These are phyloP conservation scores for Drosophila sp. DNA, from an alignment of 1,140 invertebrate genomes.

Conservation along the genomic window DNA sequence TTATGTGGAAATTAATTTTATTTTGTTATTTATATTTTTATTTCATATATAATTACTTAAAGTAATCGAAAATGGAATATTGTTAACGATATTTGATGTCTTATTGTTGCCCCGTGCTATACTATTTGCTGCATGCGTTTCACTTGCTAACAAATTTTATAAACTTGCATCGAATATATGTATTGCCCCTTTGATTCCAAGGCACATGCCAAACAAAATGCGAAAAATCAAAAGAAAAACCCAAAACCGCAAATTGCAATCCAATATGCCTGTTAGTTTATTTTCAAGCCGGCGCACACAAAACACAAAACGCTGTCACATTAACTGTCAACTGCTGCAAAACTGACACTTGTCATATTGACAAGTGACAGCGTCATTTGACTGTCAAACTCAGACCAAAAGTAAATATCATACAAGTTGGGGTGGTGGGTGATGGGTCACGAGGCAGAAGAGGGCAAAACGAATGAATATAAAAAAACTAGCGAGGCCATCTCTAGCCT, in stretches of 20 bases:
- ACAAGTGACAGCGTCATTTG: conserved; percentile 80
- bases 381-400: conserved; percentile 66
- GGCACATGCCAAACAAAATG: conserved; percentile 7
- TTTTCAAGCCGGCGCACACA: conserved; percentile 63
- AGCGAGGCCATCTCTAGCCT: conserved; percentile 49
- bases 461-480: conserved; percentile 45
- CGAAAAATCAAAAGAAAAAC: conserved; percentile 13
- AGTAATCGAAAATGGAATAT: no score
- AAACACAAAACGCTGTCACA: conserved; percentile 74
- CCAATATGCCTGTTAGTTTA: conserved; percentile 76
- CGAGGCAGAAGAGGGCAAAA: not conserved
- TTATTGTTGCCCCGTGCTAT: no score
- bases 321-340: conserved; percentile 79
- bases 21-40: no score
- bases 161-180: not conserved
- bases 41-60: no score
- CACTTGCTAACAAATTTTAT: not conserved
- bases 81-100: no score
- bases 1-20: no score
- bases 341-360: conserved; percentile 80
- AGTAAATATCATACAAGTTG: conserved; percentile 37
- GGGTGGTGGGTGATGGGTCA: not conserved
- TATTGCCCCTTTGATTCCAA: not conserved
- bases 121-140: no score
- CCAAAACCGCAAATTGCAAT: conserved; percentile 52